Percentiles rank a stretch among this genome's conserved stretches.
These are phyloP conservation scores for Choreutis nemorana DNA, from an alignment of 2,888 invertebrate genomes.

Conservation along the genomic window DNA sequence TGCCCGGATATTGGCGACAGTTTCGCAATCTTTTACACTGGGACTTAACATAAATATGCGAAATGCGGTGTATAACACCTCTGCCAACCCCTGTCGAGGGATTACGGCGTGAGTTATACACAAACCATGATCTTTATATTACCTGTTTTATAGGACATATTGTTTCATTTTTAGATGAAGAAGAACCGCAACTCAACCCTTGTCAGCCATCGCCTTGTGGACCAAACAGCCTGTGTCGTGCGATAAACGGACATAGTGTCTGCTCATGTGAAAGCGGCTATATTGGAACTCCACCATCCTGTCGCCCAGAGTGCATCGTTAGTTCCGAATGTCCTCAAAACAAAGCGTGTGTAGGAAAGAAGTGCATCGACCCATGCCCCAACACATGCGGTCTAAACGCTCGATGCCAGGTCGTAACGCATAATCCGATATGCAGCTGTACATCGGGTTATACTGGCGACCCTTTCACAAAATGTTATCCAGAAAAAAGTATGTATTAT, in stretches of 20 bases:
- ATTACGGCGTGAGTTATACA: no score
- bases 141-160: conserved; percentile 22
- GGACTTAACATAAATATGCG: no score
- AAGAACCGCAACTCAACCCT: conserved; percentile 59
- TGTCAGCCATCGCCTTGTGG: conserved; percentile 87
- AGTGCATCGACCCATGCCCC: conserved; percentile 83
- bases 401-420: conserved; percentile 83
- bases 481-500: conserved; percentile 64
- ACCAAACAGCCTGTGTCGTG: conserved; percentile 81
- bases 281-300: conserved; percentile 80
- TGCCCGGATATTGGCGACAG: no score
- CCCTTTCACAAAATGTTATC: conserved; percentile 76
- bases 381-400: conserved; percentile 84
- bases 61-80: no score
- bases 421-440: conserved; percentile 88
- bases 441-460: conserved; percentile 80
- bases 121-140: no score
- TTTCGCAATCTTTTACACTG: no score
- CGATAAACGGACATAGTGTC: conserved; percentile 79
- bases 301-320: conserved; percentile 83
- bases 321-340: conserved; percentile 85
- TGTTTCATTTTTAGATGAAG: conserved; percentile 14
- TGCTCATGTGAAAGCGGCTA: conserved; percentile 80
- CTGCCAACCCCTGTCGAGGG: no score
- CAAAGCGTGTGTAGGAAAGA: conserved; percentile 81